These are phyloP conservation scores for Ericerus pela DNA, from an alignment of 1,140 invertebrate genomes.

Conservation along the genomic window DNA sequence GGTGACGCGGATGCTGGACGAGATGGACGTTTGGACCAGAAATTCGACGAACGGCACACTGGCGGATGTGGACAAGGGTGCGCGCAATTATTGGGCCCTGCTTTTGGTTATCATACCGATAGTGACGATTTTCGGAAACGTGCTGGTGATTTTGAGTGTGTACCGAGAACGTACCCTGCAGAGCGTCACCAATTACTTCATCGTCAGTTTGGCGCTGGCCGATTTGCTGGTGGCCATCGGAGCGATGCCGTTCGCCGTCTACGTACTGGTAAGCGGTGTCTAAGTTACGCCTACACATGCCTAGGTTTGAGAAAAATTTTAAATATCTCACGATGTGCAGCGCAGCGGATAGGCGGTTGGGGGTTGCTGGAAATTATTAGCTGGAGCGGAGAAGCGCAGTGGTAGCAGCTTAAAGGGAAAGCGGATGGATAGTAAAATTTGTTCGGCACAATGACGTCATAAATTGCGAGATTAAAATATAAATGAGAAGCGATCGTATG, in stretches of 20 bases:
- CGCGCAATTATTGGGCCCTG: conserved; percentile 66
- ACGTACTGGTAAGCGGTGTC: conserved; percentile 88
- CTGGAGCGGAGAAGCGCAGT: too few species aligned
- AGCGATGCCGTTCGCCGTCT: conserved; percentile 97
- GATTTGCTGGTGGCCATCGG: conserved; percentile 89
- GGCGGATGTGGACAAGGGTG: conserved; percentile 19
- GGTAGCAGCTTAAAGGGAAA: too few species aligned
- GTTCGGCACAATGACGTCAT: too few species aligned
- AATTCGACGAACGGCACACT: conserved; percentile 30
- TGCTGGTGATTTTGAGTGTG: conserved; percentile 88
- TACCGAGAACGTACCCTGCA: conserved; percentile 74
- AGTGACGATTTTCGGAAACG: conserved; percentile 90
- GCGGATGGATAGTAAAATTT: too few species aligned
- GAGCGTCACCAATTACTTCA: conserved; percentile 96
- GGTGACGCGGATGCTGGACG: not conserved
- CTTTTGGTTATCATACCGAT: conserved; percentile 78
- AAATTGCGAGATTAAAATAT: too few species aligned
- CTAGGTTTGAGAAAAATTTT: too few species aligned
- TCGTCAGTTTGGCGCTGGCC: conserved; percentile 91
- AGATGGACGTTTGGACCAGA: not conserved
- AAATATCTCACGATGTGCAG: too few species aligned
- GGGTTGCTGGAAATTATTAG: too few species aligned
- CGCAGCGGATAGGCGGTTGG: too few species aligned
- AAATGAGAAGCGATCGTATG: too few species aligned
- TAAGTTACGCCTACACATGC: too few species aligned